These are phyloP conservation scores for Drosophila seguyi DNA, from an alignment of 1,140 invertebrate species.

Conservation along the genomic window DNA sequence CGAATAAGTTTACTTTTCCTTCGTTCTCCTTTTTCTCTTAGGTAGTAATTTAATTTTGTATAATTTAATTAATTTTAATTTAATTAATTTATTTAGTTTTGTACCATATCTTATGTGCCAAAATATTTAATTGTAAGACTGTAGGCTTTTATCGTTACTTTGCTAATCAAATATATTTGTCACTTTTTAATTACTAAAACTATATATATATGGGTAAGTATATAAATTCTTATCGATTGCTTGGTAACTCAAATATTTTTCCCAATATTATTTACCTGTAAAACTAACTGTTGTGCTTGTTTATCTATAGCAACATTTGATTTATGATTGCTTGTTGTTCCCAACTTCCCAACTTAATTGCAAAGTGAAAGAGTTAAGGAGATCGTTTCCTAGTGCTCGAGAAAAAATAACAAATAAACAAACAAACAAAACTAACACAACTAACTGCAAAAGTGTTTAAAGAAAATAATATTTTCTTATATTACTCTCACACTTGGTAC, in stretches of 20 bases:
- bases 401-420: slow-evolving; percentile 40
- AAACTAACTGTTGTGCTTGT: slow-evolving; percentile 4
- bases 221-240: not conserved
- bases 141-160: slow-evolving; percentile 4
- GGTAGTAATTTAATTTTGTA: not conserved
- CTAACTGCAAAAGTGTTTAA: slow-evolving; percentile 34
- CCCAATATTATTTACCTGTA: not conserved
- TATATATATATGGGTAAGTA: not conserved
- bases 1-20: not conserved
- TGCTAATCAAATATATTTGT: slow-evolving; percentile 16
- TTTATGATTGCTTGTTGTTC: slow-evolving; percentile 35
- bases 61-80: no score
- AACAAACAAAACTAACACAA: slow-evolving; percentile 22
- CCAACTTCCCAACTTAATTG: slow-evolving; percentile 34
- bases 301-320: slow-evolving; percentile 45
- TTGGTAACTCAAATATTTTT: not conserved
- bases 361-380: slow-evolving; percentile 46
- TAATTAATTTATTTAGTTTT: no score
- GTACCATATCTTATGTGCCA: not conserved
- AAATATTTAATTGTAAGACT: not conserved
- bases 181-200: not conserved
- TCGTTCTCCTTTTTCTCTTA: not conserved
- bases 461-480: slow-evolving; percentile 35
- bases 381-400: slow-evolving; percentile 39
- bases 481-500: slow-evolving; percentile 6